A percentile compares a stretch with the other conserved stretches of the same genome.
Conservation (phyloP, 1,140 invertebrate genomes). For the Cecropterus lyciades region DNA sequence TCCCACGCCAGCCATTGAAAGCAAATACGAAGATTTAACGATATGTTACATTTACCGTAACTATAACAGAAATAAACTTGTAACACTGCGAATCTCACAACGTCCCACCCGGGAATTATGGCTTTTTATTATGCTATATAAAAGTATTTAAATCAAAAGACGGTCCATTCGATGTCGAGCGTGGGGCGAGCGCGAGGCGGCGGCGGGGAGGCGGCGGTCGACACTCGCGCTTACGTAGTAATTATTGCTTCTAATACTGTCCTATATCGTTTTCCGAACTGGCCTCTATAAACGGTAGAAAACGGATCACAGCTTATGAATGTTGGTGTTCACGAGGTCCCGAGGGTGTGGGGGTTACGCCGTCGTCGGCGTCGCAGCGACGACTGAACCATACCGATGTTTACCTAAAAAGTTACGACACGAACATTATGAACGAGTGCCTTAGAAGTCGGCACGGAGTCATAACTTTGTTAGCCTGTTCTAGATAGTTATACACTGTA, state of each 20-base stretch:
- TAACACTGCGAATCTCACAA: neutral
- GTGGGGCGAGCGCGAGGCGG: neutral
- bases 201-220: constrained; percentile 3
- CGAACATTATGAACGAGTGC: neutral
- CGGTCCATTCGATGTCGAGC: neutral
- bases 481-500: no score
- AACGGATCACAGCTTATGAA: constrained; percentile 27
- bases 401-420: neutral
- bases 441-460: no score
- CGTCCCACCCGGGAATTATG: neutral
- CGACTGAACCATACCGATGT: neutral
- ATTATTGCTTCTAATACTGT: constrained; percentile 35
- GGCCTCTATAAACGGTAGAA: constrained; percentile 22
- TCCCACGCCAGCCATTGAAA: neutral
- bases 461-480: no score
- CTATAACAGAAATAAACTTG: no score
- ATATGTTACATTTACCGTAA: no score
- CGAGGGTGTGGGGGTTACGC: neutral
- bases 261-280: constrained; percentile 25
- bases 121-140: neutral
- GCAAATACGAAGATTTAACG: no score
- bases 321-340: constrained; percentile 10
- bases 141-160: neutral
- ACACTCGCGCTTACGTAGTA: constrained; percentile 12
- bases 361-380: neutral